phyloP scores from a whole-genome alignment of 2,888 invertebrate genomes.

The Cryptocheilus praepositus region DNA sequence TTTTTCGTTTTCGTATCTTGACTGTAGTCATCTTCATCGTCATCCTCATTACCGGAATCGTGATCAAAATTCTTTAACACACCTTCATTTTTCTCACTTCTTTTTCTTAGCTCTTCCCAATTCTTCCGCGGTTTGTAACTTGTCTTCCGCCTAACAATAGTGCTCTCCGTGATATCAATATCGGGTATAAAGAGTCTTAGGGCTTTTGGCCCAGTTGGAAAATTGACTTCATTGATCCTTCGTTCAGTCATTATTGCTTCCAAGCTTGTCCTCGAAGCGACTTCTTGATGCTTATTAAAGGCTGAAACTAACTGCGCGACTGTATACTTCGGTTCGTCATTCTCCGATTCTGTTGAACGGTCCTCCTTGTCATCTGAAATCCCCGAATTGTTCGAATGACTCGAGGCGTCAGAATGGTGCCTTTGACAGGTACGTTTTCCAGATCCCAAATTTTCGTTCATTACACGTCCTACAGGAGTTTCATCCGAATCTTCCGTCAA shows the following conservation, averaged over 20 bases:
- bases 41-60: conserved; percentile 70
- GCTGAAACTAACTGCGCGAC: conserved; percentile 76
- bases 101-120: conserved; percentile 71
- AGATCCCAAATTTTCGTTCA: conserved; percentile 22
- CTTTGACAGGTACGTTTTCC: conserved; percentile 62
- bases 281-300: conserved; percentile 76
- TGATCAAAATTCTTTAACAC: conserved; percentile 63
- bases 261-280: conserved; percentile 73
- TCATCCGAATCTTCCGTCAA: conserved; percentile 72
- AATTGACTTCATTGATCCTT: conserved; percentile 67
- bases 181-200: conserved; percentile 75
- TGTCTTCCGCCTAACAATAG: conserved; percentile 69
- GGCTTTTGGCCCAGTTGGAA: conserved; percentile 75
- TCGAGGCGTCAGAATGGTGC: conserved; percentile 67
- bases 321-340: conserved; percentile 75
- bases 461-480: conserved; percentile 36
- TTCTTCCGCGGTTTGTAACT: conserved; percentile 72
- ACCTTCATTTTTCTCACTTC: conserved; percentile 70
- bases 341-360: conserved; percentile 69
- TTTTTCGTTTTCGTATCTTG: conserved; percentile 4
- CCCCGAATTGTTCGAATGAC: conserved; percentile 66
- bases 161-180: conserved; percentile 72
- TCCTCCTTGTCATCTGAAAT: conserved; percentile 71
- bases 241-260: conserved; percentile 74
- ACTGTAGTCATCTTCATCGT: conserved; percentile 52